Percentiles rank a stretch among this genome's conserved stretches.
Evolutionary conservation across 2,888 invertebrate genomes (phyloP).

Genomic region (Rhopalosiphum nymphaeae): DNA sequence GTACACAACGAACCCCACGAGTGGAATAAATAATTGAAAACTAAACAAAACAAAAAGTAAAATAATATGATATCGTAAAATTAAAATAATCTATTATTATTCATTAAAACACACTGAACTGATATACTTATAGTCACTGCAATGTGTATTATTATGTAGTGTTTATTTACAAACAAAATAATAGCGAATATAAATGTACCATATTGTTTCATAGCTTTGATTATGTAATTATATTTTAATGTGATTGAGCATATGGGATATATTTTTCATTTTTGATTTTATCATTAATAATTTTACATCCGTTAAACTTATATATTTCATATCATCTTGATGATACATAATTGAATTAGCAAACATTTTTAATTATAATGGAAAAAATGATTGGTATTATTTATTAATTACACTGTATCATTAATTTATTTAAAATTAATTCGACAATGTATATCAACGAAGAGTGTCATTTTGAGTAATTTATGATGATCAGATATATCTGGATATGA

Average conservation of each 20-base stretch:
- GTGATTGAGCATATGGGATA: not conserved
- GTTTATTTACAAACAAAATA: not conserved
- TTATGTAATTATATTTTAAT: not conserved
- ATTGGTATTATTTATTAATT: not conserved
- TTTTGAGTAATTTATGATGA: constrained; percentile 28
- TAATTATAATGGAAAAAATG: not conserved
- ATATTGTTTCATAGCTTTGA: not conserved
- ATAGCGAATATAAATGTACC: not conserved
- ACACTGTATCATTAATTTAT: not conserved
- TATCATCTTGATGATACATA: constrained; percentile 11
- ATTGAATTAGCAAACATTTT: not conserved
- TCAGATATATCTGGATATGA: not conserved
- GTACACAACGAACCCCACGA: too few species aligned
- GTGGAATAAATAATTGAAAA: not conserved
- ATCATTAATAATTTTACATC: not conserved
- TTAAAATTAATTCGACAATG: not conserved
- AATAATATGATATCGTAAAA: not conserved
- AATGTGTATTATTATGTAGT: not conserved
- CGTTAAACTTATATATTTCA: not conserved
- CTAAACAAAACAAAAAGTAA: constrained; percentile 5
- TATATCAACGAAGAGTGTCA: not conserved
- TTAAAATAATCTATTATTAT: constrained; percentile 2
- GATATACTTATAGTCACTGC: not conserved
- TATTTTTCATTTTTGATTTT: not conserved
- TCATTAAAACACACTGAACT: not conserved